Conservation (phyloP, 2,888 invertebrate species). For the Ectobius pallidus region DNA sequence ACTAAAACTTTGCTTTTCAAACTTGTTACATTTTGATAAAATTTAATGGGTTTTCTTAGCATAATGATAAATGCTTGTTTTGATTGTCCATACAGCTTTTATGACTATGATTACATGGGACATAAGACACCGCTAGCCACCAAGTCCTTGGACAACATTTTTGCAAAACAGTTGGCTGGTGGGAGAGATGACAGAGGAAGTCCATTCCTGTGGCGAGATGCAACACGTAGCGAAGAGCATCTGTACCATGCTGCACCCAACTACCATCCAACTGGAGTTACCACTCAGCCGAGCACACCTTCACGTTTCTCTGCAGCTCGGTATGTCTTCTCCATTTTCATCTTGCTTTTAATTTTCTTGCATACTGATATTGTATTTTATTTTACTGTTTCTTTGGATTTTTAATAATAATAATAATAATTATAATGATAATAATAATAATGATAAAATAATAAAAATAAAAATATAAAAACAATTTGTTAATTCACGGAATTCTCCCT, state of each 20-base stretch:
- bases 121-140: slow-evolving; percentile 35
- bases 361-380: no score
- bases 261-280: neutral
- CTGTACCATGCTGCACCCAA: slow-evolving; percentile 26
- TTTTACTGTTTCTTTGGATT: no score
- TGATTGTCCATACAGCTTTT: neutral
- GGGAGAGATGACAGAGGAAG: slow-evolving; percentile 18
- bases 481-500: no score
- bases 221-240: slow-evolving; percentile 40
- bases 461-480: no score
- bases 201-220: slow-evolving; percentile 39
- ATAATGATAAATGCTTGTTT: no score
- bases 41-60: neutral
- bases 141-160: slow-evolving; percentile 42
- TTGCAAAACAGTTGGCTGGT: slow-evolving; percentile 30
- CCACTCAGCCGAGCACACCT: neutral
- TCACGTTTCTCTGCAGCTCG: slow-evolving; percentile 9
- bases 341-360: no score
- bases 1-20: no score
- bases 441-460: no score
- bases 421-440: no score
- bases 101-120: neutral
- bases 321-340: neutral
- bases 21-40: no score
- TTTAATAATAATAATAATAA: no score